phyloP scores from a whole-genome alignment of 2,888 invertebrate species.

The Coronaproctus castanopsis region DNA sequence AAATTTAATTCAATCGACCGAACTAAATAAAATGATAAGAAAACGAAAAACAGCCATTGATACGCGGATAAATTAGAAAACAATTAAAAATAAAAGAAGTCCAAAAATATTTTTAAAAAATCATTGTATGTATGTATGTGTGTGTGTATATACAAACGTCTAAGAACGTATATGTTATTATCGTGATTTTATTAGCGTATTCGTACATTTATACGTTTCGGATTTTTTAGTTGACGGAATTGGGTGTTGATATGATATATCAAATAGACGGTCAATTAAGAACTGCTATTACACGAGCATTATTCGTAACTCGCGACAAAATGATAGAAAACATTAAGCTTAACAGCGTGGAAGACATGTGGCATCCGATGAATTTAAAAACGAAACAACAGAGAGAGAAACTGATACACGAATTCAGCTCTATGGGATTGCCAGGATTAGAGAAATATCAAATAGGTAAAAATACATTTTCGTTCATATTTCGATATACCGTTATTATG shows the following conservation, averaged over 20 bases:
- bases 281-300: conserved; percentile 48
- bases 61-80: too few relatives aligned
- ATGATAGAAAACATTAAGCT: conserved; percentile 60
- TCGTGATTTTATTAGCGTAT: conserved; percentile 1
- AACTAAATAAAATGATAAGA: too few relatives aligned
- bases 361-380: conserved; percentile 63
- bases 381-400: conserved; percentile 46
- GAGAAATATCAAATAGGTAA: conserved; percentile 39
- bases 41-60: too few relatives aligned
- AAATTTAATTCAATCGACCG: too few relatives aligned
- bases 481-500: too few relatives aligned
- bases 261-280: conserved; percentile 71
- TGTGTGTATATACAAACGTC: too few relatives aligned
- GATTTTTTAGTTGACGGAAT: conserved; percentile 31
- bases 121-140: too few relatives aligned
- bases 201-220: neutral
- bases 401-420: conserved; percentile 47
- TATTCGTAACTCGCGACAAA: conserved; percentile 60
- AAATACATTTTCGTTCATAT: neutral
- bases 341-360: conserved; percentile 57
- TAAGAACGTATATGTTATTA: too few relatives aligned
- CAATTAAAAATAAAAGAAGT: too few relatives aligned
- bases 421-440: conserved; percentile 41
- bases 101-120: too few relatives aligned
- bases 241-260: conserved; percentile 77